Conservation (phyloP, 2,888 invertebrate species). For the Oligia strigilis region DNA sequence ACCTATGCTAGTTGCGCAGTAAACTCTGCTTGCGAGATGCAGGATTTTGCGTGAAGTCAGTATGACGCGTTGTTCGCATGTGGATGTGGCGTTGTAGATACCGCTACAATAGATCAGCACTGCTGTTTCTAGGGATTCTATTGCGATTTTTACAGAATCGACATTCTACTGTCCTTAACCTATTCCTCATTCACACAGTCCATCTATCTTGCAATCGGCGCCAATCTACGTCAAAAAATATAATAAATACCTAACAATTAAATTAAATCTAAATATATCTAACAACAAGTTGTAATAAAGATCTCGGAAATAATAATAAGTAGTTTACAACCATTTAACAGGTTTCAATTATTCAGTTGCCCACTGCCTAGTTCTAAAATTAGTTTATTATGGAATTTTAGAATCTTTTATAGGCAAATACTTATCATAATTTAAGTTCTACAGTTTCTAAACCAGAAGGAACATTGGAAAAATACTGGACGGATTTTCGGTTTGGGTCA, state of each 20-base stretch:
- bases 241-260: neutral
- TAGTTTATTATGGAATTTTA: slow-evolving; percentile 5
- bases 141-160: neutral
- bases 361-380: neutral
- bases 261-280: neutral
- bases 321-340: neutral
- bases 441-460: neutral
- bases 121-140: too few relatives aligned
- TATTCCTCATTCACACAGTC: neutral
- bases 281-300: neutral
- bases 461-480: slow-evolving; percentile 11
- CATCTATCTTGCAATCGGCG: neutral
- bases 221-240: neutral
- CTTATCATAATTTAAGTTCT: neutral
- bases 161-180: neutral
- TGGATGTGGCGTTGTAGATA: too few relatives aligned
- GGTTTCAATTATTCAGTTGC: slow-evolving; percentile 6
- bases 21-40: too few relatives aligned
- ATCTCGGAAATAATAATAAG: slow-evolving; percentile 10
- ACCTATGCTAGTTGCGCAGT: too few relatives aligned
- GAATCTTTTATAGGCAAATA: slow-evolving; percentile 1
- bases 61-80: too few relatives aligned
- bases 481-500: slow-evolving; percentile 14
- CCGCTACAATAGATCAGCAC: too few relatives aligned
- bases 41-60: too few relatives aligned